Conservation (phyloP, 1,140 invertebrate species). For the Helicoverpa zea region DNA sequence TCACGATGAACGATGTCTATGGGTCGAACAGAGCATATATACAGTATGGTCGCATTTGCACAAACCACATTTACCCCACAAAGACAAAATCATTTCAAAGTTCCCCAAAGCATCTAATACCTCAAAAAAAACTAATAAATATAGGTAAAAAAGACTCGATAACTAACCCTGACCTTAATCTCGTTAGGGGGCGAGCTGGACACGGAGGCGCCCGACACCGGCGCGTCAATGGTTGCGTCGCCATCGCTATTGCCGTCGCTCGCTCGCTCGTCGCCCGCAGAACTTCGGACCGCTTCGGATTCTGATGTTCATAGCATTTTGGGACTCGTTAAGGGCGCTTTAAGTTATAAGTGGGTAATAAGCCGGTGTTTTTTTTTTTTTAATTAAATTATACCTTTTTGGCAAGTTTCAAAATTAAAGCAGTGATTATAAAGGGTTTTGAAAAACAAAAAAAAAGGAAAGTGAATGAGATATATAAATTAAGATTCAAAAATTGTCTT, state of each 20-base stretch:
- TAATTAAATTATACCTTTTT: background rate
- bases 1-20: no score
- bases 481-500: no score
- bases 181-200: conserved; percentile 82
- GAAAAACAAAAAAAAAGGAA: background rate
- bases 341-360: background rate
- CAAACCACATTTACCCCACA: no score
- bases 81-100: no score
- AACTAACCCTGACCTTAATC: conserved; percentile 65
- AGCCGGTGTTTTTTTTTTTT: background rate
- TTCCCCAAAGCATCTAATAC: no score
- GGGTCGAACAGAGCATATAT: no score
- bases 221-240: conserved; percentile 73
- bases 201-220: conserved; percentile 78
- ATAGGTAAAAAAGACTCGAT: background rate
- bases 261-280: conserved; percentile 78
- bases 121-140: background rate
- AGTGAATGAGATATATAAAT: no score
- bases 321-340: background rate
- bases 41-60: no score
- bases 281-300: conserved; percentile 77
- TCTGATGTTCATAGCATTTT: conserved; percentile 59
- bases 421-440: background rate
- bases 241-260: conserved; percentile 79
- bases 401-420: background rate